A percentile compares a stretch with the other conserved stretches of the same genome.
phyloP scores from a whole-genome alignment of 1,140 invertebrate genomes.

The Drosophila repleta region DNA sequence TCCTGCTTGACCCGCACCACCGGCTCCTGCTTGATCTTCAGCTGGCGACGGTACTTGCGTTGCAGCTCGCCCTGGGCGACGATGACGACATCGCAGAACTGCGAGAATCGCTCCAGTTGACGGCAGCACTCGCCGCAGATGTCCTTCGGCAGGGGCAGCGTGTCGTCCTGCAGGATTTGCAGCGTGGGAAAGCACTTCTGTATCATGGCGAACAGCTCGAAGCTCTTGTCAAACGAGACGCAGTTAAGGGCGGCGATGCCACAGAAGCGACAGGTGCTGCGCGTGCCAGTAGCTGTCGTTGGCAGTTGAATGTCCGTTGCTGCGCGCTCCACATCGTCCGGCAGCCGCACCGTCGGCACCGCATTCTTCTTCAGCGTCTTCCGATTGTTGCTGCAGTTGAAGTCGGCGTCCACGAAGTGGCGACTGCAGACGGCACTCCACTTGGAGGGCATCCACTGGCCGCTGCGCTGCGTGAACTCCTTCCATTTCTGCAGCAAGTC shows the following conservation, averaged over 20 bases:
- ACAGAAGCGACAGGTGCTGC: slow-evolving; percentile 73
- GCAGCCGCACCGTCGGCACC: slow-evolving; percentile 58
- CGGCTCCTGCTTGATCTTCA: slow-evolving; percentile 81
- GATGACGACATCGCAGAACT: slow-evolving; percentile 77
- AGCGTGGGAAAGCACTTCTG: slow-evolving; percentile 81
- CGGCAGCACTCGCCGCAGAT: slow-evolving; percentile 67
- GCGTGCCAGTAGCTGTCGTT: slow-evolving; percentile 15
- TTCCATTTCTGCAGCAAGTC: slow-evolving; percentile 76
- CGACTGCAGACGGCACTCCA: slow-evolving; percentile 80
- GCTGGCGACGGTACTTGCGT: slow-evolving; percentile 66
- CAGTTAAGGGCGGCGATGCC: slow-evolving; percentile 51
- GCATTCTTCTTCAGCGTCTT: slow-evolving; percentile 76
- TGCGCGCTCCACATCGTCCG: slow-evolving; percentile 35
- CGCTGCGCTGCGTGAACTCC: slow-evolving; percentile 65
- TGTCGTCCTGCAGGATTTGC: slow-evolving; percentile 78
- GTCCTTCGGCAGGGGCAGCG: slow-evolving; percentile 70
- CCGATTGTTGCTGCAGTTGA: slow-evolving; percentile 65
- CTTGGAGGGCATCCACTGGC: slow-evolving; percentile 74
- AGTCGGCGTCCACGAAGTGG: slow-evolving; percentile 70
- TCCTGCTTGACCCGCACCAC: slow-evolving; percentile 77
- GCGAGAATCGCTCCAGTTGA: slow-evolving; percentile 61
- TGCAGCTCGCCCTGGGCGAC: slow-evolving; percentile 74
- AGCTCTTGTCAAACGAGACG: slow-evolving; percentile 72
- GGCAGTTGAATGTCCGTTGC: slow-evolving; percentile 15
- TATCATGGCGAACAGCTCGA: slow-evolving; percentile 77